Conservation (phyloP, 2,113 vertebrate species). For the Cromileptes altivelis region DNA sequence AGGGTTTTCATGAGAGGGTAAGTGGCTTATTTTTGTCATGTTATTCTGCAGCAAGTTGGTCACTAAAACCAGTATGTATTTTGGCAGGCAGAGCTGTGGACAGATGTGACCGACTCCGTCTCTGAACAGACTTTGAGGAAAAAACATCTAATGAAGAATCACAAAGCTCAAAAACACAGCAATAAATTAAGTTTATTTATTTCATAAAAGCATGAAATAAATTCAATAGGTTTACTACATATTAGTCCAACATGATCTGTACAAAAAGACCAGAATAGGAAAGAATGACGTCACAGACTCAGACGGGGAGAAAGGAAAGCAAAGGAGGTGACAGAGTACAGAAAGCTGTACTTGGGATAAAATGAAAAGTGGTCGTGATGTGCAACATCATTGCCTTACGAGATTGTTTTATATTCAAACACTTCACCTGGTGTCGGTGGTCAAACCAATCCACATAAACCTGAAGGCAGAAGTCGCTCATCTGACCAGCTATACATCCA, state of each 20-base stretch:
- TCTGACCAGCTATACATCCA: slow-evolving; percentile 38
- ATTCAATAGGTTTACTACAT: slow-evolving; percentile 48
- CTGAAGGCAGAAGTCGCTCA: slow-evolving; percentile 24
- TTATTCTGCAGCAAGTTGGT: neutral
- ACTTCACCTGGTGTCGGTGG: slow-evolving; percentile 9
- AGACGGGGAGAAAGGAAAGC: neutral
- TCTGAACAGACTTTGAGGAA: neutral
- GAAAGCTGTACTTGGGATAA: slow-evolving; percentile 6
- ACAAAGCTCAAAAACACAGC: slow-evolving; percentile 32
- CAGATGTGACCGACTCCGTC: neutral
- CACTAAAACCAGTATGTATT: neutral
- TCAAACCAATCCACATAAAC: slow-evolving; percentile 33
- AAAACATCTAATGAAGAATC: neutral
- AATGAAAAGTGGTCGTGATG: slow-evolving; percentile 40
- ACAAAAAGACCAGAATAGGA: slow-evolving; percentile 60
- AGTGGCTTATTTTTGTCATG: neutral
- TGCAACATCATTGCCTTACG: slow-evolving; percentile 31
- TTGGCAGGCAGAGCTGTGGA: slow-evolving; percentile 8
- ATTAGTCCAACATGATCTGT: slow-evolving; percentile 57
- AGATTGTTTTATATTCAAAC: slow-evolving; percentile 27
- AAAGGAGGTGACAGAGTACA: slow-evolving; percentile 6
- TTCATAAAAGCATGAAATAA: slow-evolving; percentile 75
- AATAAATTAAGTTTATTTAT: slow-evolving; percentile 82
- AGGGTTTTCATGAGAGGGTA: neutral
- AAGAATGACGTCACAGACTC: slow-evolving; percentile 25